These are phyloP conservation scores for Pelobates cultripes DNA, from an alignment of 2,797 vertebrate genomes.

Conservation along the genomic window DNA sequence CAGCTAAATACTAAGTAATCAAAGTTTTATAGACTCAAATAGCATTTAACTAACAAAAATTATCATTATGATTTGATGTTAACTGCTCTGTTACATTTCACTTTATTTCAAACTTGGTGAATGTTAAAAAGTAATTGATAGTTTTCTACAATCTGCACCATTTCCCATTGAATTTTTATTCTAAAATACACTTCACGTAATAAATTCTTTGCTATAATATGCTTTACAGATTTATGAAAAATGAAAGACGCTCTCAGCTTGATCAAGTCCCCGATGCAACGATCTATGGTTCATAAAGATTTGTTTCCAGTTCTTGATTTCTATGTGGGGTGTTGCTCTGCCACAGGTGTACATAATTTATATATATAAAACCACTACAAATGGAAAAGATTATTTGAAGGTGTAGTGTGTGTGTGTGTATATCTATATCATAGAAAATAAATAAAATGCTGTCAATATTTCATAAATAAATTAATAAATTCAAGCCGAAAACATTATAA, in stretches of 20 bases:
- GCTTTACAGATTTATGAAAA: neutral
- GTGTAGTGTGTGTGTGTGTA: too few relatives aligned
- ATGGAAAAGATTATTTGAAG: too few relatives aligned
- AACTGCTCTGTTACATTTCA: slow-evolving; percentile 90
- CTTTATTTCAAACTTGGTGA: slow-evolving; percentile 82
- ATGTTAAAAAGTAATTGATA: slow-evolving; percentile 62
- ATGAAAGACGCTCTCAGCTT: neutral
- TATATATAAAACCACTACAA: too few relatives aligned
- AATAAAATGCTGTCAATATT: too few relatives aligned
- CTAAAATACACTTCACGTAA: neutral
- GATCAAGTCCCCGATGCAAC: neutral
- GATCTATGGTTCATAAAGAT: too few relatives aligned
- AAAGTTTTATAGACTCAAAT: slow-evolving; percentile 98
- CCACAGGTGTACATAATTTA: too few relatives aligned
- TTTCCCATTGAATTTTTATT: slow-evolving; percentile 30
- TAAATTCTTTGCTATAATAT: neutral
- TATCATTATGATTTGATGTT: slow-evolving; percentile 98
- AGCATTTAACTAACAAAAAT: slow-evolving; percentile 98
- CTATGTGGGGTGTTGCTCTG: too few relatives aligned
- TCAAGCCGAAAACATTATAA: too few relatives aligned
- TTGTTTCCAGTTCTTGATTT: too few relatives aligned
- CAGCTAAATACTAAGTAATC: slow-evolving; percentile 96
- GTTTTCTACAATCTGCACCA: slow-evolving; percentile 29
- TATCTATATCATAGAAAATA: too few relatives aligned
- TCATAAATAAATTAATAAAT: too few relatives aligned